Percentiles rank a stretch among this genome's conserved stretches.
phyloP scores from a whole-genome alignment of 1,140 invertebrate genomes.

The Caenorhabditis inopinata region DNA sequence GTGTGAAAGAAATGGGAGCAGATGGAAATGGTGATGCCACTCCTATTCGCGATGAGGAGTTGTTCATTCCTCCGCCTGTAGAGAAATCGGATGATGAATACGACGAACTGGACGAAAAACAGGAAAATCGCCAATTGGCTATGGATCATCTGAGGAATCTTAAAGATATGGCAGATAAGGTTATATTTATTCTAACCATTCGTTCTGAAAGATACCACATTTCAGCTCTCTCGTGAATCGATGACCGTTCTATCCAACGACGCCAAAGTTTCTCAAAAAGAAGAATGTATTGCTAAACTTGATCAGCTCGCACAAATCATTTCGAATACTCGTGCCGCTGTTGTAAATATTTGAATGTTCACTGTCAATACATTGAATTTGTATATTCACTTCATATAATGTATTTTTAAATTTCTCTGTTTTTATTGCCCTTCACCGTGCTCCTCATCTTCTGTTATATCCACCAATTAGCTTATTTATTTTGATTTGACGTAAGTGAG shows the following conservation, averaged over 20 bases:
- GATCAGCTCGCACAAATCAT: slow-evolving; percentile 9
- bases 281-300: background rate
- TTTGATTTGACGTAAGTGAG: no score
- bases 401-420: background rate
- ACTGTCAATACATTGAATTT: background rate
- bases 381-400: slow-evolving; percentile 11
- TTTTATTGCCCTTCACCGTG: background rate
- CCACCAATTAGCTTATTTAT: slow-evolving; percentile 1
- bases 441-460: background rate
- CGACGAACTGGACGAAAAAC: background rate
- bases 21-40: slow-evolving; percentile 47
- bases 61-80: slow-evolving; percentile 25
- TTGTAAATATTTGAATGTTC: background rate
- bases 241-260: background rate
- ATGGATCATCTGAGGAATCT: background rate
- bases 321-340: background rate
- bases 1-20: slow-evolving; percentile 58
- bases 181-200: no score
- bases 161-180: background rate
- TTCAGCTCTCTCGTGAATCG: no score
- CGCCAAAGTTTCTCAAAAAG: background rate
- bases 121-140: background rate
- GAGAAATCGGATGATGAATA: slow-evolving; percentile 8
- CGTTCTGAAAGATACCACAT: no score
- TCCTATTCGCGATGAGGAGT: slow-evolving; percentile 50